Evolutionary conservation across 2,113 vertebrate genomes (phyloP).

Genomic region (Brienomyrus brachyistius): DNA sequence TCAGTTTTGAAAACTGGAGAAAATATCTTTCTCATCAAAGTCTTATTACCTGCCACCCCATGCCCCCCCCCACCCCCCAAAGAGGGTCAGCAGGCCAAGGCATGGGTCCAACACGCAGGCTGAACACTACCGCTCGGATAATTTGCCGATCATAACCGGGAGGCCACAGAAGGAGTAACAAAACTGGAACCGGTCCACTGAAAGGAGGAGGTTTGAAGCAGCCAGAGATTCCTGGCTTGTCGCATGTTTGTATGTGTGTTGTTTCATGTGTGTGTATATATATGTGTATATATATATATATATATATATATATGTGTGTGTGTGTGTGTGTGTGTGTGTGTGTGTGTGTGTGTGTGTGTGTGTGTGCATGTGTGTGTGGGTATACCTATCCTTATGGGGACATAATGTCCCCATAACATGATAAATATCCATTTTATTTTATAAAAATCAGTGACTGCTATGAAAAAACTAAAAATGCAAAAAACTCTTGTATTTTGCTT

Average conservation of each 20-base stretch:
- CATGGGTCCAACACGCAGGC: background rate
- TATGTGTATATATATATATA: no score
- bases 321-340: no score
- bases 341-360: no score
- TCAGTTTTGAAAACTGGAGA: background rate
- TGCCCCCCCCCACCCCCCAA: background rate
- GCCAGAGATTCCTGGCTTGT: background rate
- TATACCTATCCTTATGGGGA: no score
- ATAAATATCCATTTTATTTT: no score
- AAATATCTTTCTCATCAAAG: background rate
- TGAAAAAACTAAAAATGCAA: no score
- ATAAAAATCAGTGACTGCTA: no score
- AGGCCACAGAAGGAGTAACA: background rate
- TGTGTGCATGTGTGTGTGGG: no score
- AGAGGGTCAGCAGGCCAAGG: background rate
- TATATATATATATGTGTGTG: no score
- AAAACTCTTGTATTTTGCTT: no score
- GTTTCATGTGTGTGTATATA: background rate
- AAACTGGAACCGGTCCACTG: background rate
- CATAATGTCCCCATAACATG: no score
- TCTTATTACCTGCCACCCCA: constrained; percentile 22
- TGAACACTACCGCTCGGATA: background rate
- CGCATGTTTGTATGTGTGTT: background rate
- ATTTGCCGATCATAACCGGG: background rate
- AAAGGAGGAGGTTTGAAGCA: background rate